Conservation (phyloP, 2,113 vertebrate genomes). For the Petroica traversi region DNA sequence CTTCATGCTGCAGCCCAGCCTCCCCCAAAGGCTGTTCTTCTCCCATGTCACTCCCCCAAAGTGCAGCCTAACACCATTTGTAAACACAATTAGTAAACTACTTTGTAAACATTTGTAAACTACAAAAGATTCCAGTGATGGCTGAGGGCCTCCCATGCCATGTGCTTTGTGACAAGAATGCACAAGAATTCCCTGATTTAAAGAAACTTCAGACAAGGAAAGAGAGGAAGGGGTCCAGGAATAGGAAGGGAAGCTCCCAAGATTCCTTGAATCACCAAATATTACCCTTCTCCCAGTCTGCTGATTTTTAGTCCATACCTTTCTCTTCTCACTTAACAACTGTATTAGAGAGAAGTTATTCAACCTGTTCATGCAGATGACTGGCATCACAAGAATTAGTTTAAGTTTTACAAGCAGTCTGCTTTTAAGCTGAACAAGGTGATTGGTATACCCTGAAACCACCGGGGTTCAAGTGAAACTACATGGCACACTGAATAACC, state of each 20-base stretch:
- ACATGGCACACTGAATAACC: not conserved
- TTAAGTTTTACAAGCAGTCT: not conserved
- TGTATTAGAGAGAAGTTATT: not conserved
- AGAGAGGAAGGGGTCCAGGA: not conserved
- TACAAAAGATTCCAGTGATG: not conserved
- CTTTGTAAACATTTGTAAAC: not conserved
- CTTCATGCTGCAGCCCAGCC: not conserved
- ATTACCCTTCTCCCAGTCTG: not conserved
- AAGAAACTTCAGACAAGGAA: not conserved
- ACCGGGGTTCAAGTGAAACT: conserved; percentile 37
- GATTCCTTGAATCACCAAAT: not conserved
- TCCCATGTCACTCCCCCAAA: not conserved
- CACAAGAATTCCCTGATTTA: not conserved
- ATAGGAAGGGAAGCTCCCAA: not conserved
- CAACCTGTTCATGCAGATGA: not conserved
- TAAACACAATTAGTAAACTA: too few species aligned
- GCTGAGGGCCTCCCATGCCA: not conserved
- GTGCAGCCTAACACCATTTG: not conserved
- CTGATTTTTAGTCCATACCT: not conserved
- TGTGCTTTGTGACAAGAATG: not conserved
- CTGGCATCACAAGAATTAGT: not conserved
- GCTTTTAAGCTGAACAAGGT: not conserved
- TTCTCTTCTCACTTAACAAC: not conserved
- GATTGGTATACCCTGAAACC: not conserved
- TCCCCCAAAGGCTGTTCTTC: not conserved